Evolutionary conservation across 2,113 vertebrate genomes (phyloP).

Genomic region (Emberiza fucata): DNA sequence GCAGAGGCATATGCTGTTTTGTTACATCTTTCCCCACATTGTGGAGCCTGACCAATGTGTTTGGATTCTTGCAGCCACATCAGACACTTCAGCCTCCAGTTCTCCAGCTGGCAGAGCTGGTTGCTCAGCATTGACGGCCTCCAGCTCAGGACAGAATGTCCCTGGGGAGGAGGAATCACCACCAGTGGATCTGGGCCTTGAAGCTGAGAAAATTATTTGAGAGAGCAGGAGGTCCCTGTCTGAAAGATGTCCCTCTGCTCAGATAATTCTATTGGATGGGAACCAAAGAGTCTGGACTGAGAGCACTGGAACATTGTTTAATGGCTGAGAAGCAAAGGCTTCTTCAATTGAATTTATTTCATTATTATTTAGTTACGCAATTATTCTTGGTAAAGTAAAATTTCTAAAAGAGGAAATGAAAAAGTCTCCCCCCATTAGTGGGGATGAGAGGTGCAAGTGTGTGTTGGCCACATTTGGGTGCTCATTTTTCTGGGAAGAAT

Average conservation of each 20-base stretch:
- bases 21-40: background rate
- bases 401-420: background rate
- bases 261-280: background rate
- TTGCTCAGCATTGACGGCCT: rapidly evolving
- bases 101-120: background rate
- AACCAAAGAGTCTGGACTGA: background rate
- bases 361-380: background rate
- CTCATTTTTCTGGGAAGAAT: background rate
- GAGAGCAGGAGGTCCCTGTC: background rate
- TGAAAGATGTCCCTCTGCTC: background rate
- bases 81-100: background rate
- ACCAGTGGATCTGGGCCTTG: background rate
- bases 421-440: background rate
- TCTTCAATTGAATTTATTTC: background rate
- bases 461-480: background rate
- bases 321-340: background rate
- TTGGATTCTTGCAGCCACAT: conserved; percentile 61
- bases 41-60: background rate
- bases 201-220: rapidly evolving
- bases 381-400: background rate
- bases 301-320: background rate
- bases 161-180: background rate
- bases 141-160: rapidly evolving
- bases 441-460: background rate
- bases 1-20: background rate